A percentile compares a stretch with the other conserved stretches of the same genome.
phyloP scores from a whole-genome alignment of 1,140 invertebrate species.

The Xylocopa sonorina region DNA sequence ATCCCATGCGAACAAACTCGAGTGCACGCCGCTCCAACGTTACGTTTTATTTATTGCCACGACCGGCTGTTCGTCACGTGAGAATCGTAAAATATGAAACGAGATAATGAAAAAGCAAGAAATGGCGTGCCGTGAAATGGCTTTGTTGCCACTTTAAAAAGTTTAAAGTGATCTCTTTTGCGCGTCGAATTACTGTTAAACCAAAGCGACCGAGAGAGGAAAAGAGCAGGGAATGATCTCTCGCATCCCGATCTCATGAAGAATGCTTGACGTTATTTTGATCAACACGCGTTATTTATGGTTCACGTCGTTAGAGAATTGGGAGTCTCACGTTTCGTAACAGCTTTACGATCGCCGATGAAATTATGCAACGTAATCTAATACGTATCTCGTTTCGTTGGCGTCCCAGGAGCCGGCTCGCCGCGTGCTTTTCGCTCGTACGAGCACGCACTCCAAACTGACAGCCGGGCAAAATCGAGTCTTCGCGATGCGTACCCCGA shows the following conservation, averaged over 20 bases:
- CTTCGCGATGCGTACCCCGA: constrained; percentile 32
- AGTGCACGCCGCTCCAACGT: neutral
- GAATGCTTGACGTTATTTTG: constrained; percentile 34
- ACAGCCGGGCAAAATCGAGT: constrained; percentile 47
- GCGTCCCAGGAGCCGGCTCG: constrained; percentile 56
- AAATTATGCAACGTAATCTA: constrained; percentile 79
- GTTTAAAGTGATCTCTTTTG: too few species aligned
- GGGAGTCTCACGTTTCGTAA: constrained; percentile 70
- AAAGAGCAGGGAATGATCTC: too few species aligned
- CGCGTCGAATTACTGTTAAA: neutral
- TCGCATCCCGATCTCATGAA: too few species aligned
- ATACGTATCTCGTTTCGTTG: constrained; percentile 75
- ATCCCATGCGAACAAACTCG: constrained; percentile 32
- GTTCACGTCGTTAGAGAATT: constrained; percentile 42
- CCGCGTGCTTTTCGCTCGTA: constrained; percentile 55
- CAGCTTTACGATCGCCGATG: constrained; percentile 75
- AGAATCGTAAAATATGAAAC: constrained; percentile 16
- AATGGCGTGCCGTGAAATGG: too few species aligned
- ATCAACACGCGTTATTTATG: constrained; percentile 54
- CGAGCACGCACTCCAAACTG: constrained; percentile 52
- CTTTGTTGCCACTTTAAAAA: neutral
- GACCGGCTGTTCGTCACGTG: constrained; percentile 34
- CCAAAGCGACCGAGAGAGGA: neutral
- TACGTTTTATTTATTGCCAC: constrained; percentile 50
- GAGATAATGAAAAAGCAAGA: too few species aligned